A percentile compares a stretch with the other conserved stretches of the same genome.
These are phyloP conservation scores for Netta rufina DNA, from an alignment of 2,797 vertebrate species.

Conservation along the genomic window DNA sequence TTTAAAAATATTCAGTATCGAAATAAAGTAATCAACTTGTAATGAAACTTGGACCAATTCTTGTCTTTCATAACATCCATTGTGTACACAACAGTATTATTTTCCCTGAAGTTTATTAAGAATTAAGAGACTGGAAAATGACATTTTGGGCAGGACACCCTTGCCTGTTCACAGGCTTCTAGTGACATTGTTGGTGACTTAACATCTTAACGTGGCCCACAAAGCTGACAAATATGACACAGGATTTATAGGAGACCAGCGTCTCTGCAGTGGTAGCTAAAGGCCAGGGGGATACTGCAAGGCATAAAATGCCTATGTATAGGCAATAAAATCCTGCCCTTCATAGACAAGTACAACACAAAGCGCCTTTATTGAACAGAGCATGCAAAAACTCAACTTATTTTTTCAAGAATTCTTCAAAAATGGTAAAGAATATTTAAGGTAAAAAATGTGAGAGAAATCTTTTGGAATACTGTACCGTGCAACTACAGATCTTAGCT, in stretches of 20 bases:
- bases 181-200: neutral
- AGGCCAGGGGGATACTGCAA: neutral
- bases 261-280: neutral
- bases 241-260: neutral
- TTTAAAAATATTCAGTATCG: slow-evolving; percentile 67
- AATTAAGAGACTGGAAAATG: neutral
- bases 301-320: neutral
- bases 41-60: slow-evolving; percentile 54
- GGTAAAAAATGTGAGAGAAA: neutral
- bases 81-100: neutral
- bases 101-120: neutral
- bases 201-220: neutral
- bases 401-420: neutral
- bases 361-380: neutral
- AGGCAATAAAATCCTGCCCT: neutral
- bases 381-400: neutral
- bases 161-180: neutral
- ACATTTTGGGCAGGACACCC: neutral
- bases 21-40: slow-evolving; percentile 83
- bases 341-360: neutral
- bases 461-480: neutral
- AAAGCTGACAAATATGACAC: neutral
- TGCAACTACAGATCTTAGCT: neutral
- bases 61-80: slow-evolving; percentile 16
- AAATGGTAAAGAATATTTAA: neutral